These are phyloP conservation scores for Pectinophora gossypiella DNA, from an alignment of 1,140 invertebrate genomes.

Conservation along the genomic window DNA sequence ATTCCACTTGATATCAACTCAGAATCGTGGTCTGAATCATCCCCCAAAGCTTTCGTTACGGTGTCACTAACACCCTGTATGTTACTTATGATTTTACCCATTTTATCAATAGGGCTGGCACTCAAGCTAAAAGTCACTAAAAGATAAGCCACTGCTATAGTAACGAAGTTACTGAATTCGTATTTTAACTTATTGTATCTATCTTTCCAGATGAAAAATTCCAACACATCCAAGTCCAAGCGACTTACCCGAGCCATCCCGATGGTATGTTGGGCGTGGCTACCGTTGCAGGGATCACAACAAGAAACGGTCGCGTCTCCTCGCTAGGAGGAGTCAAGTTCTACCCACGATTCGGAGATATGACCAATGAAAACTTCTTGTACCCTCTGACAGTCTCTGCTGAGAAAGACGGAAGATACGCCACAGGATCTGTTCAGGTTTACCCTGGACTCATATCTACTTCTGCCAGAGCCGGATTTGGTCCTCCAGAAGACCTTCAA, in stretches of 20 bases:
- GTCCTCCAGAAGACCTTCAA: neutral
- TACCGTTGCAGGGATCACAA: conserved; percentile 30
- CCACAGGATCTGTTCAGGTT: conserved; percentile 23
- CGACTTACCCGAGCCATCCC: neutral
- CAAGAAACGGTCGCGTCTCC: conserved; percentile 35
- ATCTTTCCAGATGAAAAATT: no score
- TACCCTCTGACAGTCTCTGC: conserved; percentile 14
- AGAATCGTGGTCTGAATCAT: no score
- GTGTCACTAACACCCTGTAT: no score
- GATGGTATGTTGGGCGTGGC: conserved; percentile 29
- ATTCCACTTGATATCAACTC: no score
- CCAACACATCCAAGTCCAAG: neutral
- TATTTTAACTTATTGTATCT: no score
- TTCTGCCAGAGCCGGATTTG: conserved; percentile 14
- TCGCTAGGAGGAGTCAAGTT: conserved; percentile 32
- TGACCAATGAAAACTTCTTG: conserved; percentile 6
- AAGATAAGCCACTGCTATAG: no score
- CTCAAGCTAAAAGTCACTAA: no score
- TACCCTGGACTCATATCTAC: conserved; percentile 28
- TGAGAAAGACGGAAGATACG: conserved; percentile 18
- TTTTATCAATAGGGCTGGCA: no score
- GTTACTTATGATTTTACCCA: no score
- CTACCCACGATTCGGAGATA: conserved; percentile 21
- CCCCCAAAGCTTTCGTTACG: no score
- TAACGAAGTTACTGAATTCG: no score